phyloP scores from a whole-genome alignment of 2,113 vertebrate genomes.

The Carassius auratus region DNA sequence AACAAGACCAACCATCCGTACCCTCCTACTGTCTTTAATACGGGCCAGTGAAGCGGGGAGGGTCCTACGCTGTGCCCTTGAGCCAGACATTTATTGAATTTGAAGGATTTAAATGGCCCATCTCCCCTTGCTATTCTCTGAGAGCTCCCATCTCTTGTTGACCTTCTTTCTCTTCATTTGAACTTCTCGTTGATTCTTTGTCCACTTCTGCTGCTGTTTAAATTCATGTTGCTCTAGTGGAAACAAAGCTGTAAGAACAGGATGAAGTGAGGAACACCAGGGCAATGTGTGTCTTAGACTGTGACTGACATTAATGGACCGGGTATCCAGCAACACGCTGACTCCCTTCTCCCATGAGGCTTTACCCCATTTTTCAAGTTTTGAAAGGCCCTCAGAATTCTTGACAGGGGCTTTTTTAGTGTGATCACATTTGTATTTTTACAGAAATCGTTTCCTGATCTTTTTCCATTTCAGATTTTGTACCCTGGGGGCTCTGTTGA shows the following conservation, averaged over 20 bases:
- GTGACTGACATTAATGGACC: slow-evolving; percentile 45
- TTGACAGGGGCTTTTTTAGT: slow-evolving; percentile 21
- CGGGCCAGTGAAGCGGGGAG: slow-evolving; percentile 20
- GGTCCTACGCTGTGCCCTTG: slow-evolving; percentile 36
- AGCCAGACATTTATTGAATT: slow-evolving; percentile 49
- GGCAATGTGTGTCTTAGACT: slow-evolving; percentile 13
- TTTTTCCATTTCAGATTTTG: not conserved
- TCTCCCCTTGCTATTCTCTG: not conserved
- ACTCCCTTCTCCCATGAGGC: slow-evolving; percentile 26
- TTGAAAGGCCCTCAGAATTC: slow-evolving; percentile 16
- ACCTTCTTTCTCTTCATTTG: slow-evolving; percentile 23
- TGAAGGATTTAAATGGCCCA: slow-evolving; percentile 39
- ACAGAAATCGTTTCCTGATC: not conserved
- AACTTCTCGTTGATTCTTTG: slow-evolving; percentile 2
- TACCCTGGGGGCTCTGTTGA: slow-evolving; percentile 9
- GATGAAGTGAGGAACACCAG: not conserved
- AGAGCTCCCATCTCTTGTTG: not conserved
- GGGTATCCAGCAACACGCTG: not conserved
- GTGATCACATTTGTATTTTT: slow-evolving; percentile 11
- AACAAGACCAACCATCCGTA: slow-evolving; percentile 13
- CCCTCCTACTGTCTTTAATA: slow-evolving; percentile 19
- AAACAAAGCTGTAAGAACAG: not conserved
- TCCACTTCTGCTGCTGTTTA: not conserved
- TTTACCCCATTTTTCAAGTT: slow-evolving; percentile 24
- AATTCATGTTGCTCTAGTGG: not conserved